Conservation (phyloP, 2,888 invertebrate species). For the Onthophagus sagittarius region DNA sequence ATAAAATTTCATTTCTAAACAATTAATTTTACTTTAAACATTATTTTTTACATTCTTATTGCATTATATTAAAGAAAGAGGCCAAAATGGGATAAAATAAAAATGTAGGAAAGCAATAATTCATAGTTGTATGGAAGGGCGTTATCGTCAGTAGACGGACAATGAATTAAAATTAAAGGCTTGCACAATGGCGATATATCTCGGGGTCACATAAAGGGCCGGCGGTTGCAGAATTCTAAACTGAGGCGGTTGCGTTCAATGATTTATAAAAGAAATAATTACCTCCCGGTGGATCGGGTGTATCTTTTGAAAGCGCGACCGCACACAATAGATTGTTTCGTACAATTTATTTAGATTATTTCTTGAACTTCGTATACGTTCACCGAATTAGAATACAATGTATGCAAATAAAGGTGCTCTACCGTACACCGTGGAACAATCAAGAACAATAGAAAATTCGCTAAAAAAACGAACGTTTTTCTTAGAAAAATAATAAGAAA, state of each 20-base stretch:
- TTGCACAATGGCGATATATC: background rate
- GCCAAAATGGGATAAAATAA: background rate
- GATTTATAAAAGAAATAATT: background rate
- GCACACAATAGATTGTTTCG: background rate
- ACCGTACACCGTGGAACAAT: background rate
- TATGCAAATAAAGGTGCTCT: background rate
- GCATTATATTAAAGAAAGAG: background rate
- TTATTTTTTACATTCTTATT: no score
- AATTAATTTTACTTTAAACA: no score
- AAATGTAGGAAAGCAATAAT: background rate
- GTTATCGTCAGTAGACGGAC: background rate
- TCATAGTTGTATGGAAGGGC: background rate
- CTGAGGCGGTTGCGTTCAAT: background rate
- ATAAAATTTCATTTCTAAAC: no score
- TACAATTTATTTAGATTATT: background rate
- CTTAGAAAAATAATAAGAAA: background rate
- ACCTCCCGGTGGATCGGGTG: background rate
- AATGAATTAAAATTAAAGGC: background rate
- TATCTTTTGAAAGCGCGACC: background rate
- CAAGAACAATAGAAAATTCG: background rate
- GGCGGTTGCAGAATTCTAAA: background rate
- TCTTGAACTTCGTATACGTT: background rate
- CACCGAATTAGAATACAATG: background rate
- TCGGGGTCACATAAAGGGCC: background rate
- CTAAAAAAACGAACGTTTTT: background rate